Evolutionary conservation across 2,797 vertebrate species (phyloP).

Genomic region (Poeciliopsis turneri): DNA sequence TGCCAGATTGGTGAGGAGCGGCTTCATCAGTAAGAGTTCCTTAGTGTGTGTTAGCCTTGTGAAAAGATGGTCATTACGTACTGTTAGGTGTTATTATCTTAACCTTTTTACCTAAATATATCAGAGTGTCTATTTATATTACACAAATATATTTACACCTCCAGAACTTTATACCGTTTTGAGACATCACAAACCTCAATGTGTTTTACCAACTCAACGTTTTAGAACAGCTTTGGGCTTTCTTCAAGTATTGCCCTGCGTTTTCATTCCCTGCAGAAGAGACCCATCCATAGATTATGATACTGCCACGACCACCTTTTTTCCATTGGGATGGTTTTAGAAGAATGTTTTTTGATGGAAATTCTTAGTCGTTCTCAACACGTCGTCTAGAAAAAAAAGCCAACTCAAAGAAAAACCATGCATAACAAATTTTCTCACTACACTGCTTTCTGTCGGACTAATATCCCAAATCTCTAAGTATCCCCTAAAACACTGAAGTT

Average conservation of each 20-base stretch:
- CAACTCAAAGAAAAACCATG: neutral
- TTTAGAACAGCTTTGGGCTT: neutral
- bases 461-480: too few species aligned
- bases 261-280: neutral
- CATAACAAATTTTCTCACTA: too few species aligned
- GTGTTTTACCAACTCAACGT: neutral
- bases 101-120: neutral
- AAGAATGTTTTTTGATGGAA: neutral
- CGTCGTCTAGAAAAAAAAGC: neutral
- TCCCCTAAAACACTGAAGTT: too few species aligned
- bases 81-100: neutral
- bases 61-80: constrained; percentile 30
- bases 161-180: neutral
- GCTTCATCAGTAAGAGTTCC: constrained; percentile 51
- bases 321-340: neutral
- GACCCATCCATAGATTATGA: neutral
- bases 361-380: neutral
- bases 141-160: neutral
- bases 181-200: neutral
- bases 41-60: constrained; percentile 36
- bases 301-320: neutral
- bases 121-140: neutral
- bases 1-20: constrained; percentile 42
- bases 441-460: too few species aligned
- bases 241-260: neutral